These are phyloP conservation scores for Tetramorium bicarinatum DNA, from an alignment of 2,888 invertebrate genomes.

Conservation along the genomic window DNA sequence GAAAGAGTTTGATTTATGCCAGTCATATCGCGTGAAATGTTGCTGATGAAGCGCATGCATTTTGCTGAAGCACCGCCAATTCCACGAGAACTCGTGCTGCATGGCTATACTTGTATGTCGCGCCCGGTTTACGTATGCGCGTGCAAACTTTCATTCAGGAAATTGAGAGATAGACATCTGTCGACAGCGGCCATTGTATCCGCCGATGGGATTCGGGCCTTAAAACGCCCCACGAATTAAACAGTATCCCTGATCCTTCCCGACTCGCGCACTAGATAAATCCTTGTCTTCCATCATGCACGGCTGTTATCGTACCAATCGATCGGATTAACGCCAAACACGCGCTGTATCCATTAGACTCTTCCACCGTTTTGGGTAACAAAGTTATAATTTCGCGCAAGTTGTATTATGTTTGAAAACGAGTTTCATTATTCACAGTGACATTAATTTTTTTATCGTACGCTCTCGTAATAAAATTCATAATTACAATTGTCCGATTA, in stretches of 20 bases:
- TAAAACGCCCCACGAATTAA: slow-evolving; percentile 76
- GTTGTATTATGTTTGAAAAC: neutral
- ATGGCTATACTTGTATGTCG: slow-evolving; percentile 16
- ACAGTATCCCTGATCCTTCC: slow-evolving; percentile 69
- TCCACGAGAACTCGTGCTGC: slow-evolving; percentile 47
- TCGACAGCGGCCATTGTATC: slow-evolving; percentile 73
- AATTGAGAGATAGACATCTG: slow-evolving; percentile 78
- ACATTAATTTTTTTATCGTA: slow-evolving; percentile 6
- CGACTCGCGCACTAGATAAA: slow-evolving; percentile 68
- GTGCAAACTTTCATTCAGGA: slow-evolving; percentile 76
- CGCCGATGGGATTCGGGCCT: slow-evolving; percentile 75
- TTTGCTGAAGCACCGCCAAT: slow-evolving; percentile 36
- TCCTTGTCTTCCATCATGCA: slow-evolving; percentile 65
- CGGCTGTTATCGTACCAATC: slow-evolving; percentile 69
- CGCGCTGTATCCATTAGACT: slow-evolving; percentile 35
- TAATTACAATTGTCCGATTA: neutral
- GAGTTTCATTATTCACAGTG: slow-evolving; percentile 1
- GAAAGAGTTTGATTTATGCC: slow-evolving; percentile 10
- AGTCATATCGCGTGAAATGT: slow-evolving; percentile 49
- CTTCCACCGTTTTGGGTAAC: slow-evolving; percentile 8
- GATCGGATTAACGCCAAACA: slow-evolving; percentile 72
- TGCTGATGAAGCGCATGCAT: slow-evolving; percentile 28
- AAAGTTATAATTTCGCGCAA: slow-evolving; percentile 18
- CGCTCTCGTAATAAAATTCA: neutral
- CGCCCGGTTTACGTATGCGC: slow-evolving; percentile 65